Conservation (phyloP, 2,113 vertebrate genomes). For the Coregonus clupeaformis region DNA sequence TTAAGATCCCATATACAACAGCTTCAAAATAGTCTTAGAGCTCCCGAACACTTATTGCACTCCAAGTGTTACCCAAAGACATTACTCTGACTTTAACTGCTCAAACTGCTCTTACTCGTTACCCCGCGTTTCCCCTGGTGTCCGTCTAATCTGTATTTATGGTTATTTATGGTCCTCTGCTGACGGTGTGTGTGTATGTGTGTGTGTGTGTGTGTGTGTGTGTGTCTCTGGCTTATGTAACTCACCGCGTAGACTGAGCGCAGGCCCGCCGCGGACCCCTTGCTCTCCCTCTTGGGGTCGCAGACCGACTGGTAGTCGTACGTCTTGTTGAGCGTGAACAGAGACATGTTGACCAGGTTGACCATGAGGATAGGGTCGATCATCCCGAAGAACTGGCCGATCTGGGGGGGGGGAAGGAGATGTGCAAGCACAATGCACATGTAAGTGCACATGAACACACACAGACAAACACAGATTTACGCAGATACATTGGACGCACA, state of each 20-base stretch:
- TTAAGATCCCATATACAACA: no score
- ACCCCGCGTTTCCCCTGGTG: slow-evolving; percentile 46
- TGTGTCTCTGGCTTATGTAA: slow-evolving; percentile 49
- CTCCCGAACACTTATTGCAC: background rate
- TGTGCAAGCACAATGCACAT: background rate
- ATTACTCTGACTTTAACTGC: background rate
- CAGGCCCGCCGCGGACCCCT: slow-evolving; percentile 81
- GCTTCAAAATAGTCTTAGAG: no score
- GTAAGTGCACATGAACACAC: background rate
- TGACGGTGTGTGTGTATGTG: slow-evolving; percentile 14
- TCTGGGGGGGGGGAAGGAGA: slow-evolving; percentile 45
- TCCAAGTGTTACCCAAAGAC: slow-evolving; percentile 9
- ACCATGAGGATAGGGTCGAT: slow-evolving; percentile 90
- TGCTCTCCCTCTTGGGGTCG: slow-evolving; percentile 80
- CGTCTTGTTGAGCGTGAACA: slow-evolving; percentile 90
- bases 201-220: slow-evolving; percentile 5
- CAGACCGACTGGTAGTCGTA: slow-evolving; percentile 96
- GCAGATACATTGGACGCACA: background rate
- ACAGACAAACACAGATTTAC: background rate
- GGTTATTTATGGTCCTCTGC: slow-evolving; percentile 57
- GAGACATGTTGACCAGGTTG: slow-evolving; percentile 84
- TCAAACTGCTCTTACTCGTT: slow-evolving; percentile 35
- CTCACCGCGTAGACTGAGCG: slow-evolving; percentile 92
- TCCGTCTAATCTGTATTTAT: slow-evolving; percentile 56
- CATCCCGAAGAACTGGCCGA: slow-evolving; percentile 85